Conservation (phyloP, 1,140 invertebrate species). For the Agraylea sexmaculata region DNA sequence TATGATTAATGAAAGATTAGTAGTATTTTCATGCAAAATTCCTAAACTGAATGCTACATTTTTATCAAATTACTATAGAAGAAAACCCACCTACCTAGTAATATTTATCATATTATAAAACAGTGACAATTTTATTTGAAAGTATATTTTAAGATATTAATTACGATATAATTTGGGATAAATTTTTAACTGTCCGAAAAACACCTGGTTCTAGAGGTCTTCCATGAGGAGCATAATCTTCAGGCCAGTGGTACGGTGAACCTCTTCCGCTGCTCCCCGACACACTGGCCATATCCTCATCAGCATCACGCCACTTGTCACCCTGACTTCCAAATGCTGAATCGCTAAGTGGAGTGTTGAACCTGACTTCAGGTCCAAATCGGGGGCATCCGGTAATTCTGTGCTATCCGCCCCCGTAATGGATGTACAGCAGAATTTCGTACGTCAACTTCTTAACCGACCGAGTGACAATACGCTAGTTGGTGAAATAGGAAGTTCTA, state of each 20-base stretch:
- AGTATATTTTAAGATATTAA: no score
- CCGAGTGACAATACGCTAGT: not conserved
- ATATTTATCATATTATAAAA: no score
- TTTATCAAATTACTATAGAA: no score
- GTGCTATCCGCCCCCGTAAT: conserved; percentile 2
- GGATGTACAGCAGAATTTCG: conserved; percentile 9
- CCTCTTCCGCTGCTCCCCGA: conserved; percentile 38
- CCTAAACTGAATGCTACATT: no score
- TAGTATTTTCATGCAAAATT: no score
- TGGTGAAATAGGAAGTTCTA: not conserved
- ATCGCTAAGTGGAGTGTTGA: conserved; percentile 35
- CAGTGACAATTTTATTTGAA: no score
- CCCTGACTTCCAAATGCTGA: conserved; percentile 39
- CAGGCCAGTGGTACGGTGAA: conserved; percentile 44
- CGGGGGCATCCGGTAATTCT: conserved; percentile 1
- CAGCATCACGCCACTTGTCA: conserved; percentile 26
- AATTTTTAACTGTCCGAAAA: no score
- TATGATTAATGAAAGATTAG: no score
- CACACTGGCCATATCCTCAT: conserved; percentile 12
- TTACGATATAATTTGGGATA: no score
- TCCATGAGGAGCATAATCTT: conserved; percentile 28
- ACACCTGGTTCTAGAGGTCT: conserved; percentile 21
- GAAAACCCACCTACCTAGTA: no score
- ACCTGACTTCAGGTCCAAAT: conserved; percentile 12
- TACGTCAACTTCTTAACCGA: conserved; percentile 8